Conservation (phyloP, 2,797 vertebrate species). For the Nasua narica region DNA sequence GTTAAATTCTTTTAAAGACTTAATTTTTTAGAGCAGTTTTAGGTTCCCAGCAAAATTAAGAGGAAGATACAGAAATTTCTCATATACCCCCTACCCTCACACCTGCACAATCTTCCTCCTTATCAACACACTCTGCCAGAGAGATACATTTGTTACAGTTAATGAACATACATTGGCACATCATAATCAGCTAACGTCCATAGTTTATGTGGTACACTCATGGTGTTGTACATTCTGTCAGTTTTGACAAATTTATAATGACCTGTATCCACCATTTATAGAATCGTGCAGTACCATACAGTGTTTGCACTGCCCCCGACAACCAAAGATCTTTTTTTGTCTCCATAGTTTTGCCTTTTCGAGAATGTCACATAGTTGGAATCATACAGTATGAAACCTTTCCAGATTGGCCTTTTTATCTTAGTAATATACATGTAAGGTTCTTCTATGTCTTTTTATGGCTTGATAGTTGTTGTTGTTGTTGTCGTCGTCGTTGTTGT, state of each 20-base stretch:
- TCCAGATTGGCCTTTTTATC: background rate
- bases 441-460: background rate
- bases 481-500: too few relatives aligned
- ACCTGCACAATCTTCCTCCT: background rate
- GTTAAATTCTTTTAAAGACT: background rate
- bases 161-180: background rate
- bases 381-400: background rate
- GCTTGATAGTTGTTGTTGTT: background rate
- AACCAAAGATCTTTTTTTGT: background rate
- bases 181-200: background rate
- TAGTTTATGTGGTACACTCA: background rate
- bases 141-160: background rate
- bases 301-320: background rate
- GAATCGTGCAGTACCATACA: background rate
- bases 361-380: background rate
- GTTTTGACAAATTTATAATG: background rate
- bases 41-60: background rate
- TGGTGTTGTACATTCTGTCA: background rate
- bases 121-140: background rate
- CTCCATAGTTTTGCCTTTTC: background rate
- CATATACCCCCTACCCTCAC: background rate
- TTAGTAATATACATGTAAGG: background rate
- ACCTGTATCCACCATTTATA: background rate
- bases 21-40: background rate
- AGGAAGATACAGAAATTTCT: background rate